Evolutionary conservation across 2,888 invertebrate genomes (phyloP).

Genomic region (Pristionchus japonicus): DNA sequence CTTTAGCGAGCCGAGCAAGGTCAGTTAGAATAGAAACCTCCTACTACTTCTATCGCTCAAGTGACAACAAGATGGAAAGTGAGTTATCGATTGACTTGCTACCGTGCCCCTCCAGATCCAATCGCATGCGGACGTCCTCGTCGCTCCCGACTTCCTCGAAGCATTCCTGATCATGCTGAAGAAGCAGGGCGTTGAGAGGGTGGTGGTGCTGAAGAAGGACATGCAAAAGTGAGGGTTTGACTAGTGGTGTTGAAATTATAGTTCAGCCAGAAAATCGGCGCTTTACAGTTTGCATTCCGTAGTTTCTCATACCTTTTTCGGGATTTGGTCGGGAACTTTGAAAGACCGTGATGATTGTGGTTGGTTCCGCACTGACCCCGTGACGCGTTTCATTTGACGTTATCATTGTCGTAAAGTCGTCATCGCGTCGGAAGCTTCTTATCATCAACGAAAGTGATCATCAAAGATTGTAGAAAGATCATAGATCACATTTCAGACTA

Average conservation of each 20-base stretch:
- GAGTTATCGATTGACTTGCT: not conserved
- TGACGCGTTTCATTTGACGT: not conserved
- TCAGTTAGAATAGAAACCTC: not conserved
- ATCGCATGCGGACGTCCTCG: conserved; percentile 25
- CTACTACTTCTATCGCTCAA: too few relatives aligned
- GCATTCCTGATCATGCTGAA: conserved; percentile 51
- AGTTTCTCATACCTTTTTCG: too few relatives aligned
- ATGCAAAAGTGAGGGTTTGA: conserved; percentile 56
- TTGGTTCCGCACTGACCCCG: not conserved
- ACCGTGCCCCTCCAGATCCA: too few relatives aligned
- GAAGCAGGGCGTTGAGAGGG: conserved; percentile 50
- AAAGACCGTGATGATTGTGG: too few relatives aligned
- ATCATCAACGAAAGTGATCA: not conserved
- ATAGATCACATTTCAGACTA: not conserved
- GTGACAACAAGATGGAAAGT: too few relatives aligned
- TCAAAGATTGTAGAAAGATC: not conserved
- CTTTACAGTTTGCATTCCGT: too few relatives aligned
- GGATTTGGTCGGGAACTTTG: too few relatives aligned
- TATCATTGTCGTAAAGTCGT: conserved; percentile 40
- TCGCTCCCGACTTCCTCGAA: conserved; percentile 49
- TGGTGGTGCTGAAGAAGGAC: conserved; percentile 54
- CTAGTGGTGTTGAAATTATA: too few relatives aligned
- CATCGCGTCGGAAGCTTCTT: not conserved
- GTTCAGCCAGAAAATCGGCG: too few relatives aligned
- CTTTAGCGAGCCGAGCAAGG: conserved; percentile 66